Conservation (phyloP, 1,140 invertebrate genomes). For the Rhyacophila brunnea region DNA sequence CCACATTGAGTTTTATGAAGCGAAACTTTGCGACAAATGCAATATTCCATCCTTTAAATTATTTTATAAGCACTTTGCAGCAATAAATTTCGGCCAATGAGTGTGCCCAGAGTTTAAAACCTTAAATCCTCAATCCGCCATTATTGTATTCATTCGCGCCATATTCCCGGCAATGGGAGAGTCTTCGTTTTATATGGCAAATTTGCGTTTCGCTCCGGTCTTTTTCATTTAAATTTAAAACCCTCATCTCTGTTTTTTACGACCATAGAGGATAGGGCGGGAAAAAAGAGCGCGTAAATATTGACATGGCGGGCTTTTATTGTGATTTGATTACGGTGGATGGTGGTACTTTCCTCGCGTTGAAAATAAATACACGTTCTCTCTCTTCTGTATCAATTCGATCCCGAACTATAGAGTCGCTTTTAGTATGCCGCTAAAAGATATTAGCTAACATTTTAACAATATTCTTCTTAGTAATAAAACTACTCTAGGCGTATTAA, state of each 20-base stretch:
- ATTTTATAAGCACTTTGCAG: constrained; percentile 35
- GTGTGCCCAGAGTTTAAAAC: constrained; percentile 32
- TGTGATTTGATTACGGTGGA: constrained; percentile 36
- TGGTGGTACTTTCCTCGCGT: constrained; percentile 24
- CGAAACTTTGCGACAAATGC: too few species aligned
- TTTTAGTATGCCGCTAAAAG: too few species aligned
- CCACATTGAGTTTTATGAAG: too few species aligned
- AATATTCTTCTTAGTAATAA: too few species aligned
- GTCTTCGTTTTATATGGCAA: constrained; percentile 35
- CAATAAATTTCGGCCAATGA: constrained; percentile 34
- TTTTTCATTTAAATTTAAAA: constrained; percentile 38
- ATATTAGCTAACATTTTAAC: too few species aligned
- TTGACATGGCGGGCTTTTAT: constrained; percentile 37
- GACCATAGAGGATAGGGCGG: constrained; percentile 29
- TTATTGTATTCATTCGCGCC: constrained; percentile 33
- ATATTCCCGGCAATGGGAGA: constrained; percentile 14
- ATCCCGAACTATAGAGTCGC: too few species aligned
- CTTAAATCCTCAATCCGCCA: constrained; percentile 35
- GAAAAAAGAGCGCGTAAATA: constrained; percentile 36
- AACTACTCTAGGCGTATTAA: too few species aligned
- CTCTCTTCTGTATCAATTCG: too few species aligned
- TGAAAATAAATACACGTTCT: constrained; percentile 11
- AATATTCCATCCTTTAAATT: constrained; percentile 24
- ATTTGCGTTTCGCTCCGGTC: constrained; percentile 36
- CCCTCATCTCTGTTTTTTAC: constrained; percentile 36